Evolutionary conservation across 2,888 invertebrate genomes (phyloP).

Genomic region (Drosophila pegasa): DNA sequence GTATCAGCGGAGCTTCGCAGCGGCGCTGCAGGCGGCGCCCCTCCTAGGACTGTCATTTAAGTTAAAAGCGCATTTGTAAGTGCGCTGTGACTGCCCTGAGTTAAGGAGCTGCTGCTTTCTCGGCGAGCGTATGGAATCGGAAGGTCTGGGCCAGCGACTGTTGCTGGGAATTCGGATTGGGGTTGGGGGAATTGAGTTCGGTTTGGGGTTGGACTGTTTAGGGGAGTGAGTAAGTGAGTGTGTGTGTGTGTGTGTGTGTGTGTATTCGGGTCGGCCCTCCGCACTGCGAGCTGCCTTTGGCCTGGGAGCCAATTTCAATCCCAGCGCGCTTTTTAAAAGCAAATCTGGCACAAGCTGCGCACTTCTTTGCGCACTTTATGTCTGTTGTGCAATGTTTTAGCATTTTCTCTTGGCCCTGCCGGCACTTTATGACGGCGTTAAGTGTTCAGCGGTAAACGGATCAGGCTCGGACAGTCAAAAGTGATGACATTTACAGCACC

Average conservation of each 20-base stretch:
- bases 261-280: too few species aligned
- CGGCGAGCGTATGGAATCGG: constrained; percentile 2
- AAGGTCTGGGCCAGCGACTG: constrained; percentile 24
- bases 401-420: constrained; percentile 45
- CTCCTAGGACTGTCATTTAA: constrained; percentile 69
- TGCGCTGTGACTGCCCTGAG: constrained; percentile 31
- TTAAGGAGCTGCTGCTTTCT: constrained; percentile 18
- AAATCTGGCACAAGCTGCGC: constrained; percentile 65
- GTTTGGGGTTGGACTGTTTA: neutral
- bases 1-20: constrained; percentile 7
- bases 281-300: constrained; percentile 31
- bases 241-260: too few species aligned
- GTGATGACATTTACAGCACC: constrained; percentile 39
- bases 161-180: constrained; percentile 28
- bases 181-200: neutral
- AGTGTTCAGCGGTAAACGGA: constrained; percentile 56
- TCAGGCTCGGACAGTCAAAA: constrained; percentile 39
- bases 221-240: too few species aligned
- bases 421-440: constrained; percentile 49
- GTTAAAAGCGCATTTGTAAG: constrained; percentile 78
- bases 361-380: constrained; percentile 45
- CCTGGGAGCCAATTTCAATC: constrained; percentile 56
- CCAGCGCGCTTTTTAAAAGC: constrained; percentile 69
- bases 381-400: constrained; percentile 64
- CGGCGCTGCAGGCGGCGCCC: constrained; percentile 15